Conservation (phyloP, 1,140 invertebrate species). For the Calliopsis andreniformis region DNA sequence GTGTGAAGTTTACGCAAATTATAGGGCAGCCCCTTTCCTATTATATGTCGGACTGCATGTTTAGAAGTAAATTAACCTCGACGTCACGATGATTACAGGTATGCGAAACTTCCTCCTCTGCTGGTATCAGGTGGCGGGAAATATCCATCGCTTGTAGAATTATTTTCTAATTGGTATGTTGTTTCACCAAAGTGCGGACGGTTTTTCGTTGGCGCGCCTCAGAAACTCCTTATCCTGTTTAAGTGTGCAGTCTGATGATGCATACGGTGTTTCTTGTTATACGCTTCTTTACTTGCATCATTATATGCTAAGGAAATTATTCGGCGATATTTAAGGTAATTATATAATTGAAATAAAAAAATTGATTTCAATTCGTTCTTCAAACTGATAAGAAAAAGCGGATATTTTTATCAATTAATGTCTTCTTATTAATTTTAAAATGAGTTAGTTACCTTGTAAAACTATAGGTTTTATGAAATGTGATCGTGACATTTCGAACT, state of each 20-base stretch:
- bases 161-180: conserved; percentile 1
- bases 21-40: conserved; percentile 19
- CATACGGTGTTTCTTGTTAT: conserved; percentile 5
- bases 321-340: conserved; percentile 13
- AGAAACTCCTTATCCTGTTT: conserved; percentile 7
- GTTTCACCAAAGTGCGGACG: neutral
- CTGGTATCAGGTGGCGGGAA: conserved; percentile 11
- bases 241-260: conserved; percentile 15
- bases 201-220: neutral
- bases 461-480: no score
- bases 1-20: conserved; percentile 46
- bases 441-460: no score
- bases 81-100: conserved; percentile 17
- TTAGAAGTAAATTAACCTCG: conserved; percentile 28
- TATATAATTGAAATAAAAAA: no score
- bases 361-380: no score
- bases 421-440: no score
- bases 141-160: neutral
- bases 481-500: no score
- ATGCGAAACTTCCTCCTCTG: conserved; percentile 13
- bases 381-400: no score
- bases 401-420: no score
- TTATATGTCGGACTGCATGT: conserved; percentile 18
- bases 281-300: conserved; percentile 15
- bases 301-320: neutral